phyloP scores from a whole-genome alignment of 1,140 invertebrate species.

The Akabosia matsudoensis region DNA sequence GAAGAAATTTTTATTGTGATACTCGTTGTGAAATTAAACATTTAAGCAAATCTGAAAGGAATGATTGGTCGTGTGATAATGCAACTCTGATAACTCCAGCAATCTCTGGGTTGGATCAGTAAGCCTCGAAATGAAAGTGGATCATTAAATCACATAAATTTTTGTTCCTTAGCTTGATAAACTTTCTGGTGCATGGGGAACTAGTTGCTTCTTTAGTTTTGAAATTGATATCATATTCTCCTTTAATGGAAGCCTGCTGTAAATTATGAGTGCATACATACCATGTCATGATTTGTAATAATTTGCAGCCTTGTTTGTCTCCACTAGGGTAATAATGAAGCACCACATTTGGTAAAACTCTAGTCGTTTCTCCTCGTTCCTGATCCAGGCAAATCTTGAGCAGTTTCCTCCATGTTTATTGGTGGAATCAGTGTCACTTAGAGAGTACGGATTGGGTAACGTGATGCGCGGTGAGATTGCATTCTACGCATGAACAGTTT shows the following conservation, averaged over 20 bases:
- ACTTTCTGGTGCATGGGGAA: too few relatives aligned
- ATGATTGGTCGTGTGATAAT: too few relatives aligned
- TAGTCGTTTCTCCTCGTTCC: slow-evolving; percentile 2
- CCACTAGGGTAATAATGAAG: slow-evolving; percentile 22
- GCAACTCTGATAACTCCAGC: too few relatives aligned
- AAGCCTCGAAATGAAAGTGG: too few relatives aligned
- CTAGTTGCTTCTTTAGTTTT: too few relatives aligned
- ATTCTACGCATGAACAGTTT: too few relatives aligned
- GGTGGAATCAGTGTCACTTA: slow-evolving; percentile 19
- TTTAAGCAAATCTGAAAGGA: background rate
- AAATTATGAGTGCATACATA: slow-evolving; percentile 22
- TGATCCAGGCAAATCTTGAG: background rate
- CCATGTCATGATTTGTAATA: slow-evolving; percentile 18
- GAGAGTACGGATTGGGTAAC: too few relatives aligned
- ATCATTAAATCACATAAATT: too few relatives aligned
- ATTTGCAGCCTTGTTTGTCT: slow-evolving; percentile 23
- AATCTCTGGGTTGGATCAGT: too few relatives aligned
- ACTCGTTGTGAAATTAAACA: background rate
- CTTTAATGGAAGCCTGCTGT: slow-evolving; percentile 13
- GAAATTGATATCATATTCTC: slow-evolving; percentile 13
- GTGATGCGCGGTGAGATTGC: too few relatives aligned
- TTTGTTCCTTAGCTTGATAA: too few relatives aligned
- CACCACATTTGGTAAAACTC: slow-evolving; percentile 13
- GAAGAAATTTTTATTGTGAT: too few relatives aligned
- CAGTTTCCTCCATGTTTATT: slow-evolving; percentile 6